Percentiles rank a stretch among this genome's conserved stretches.
These are phyloP conservation scores for Sander vitreus DNA, from an alignment of 2,113 vertebrate genomes.

Conservation along the genomic window DNA sequence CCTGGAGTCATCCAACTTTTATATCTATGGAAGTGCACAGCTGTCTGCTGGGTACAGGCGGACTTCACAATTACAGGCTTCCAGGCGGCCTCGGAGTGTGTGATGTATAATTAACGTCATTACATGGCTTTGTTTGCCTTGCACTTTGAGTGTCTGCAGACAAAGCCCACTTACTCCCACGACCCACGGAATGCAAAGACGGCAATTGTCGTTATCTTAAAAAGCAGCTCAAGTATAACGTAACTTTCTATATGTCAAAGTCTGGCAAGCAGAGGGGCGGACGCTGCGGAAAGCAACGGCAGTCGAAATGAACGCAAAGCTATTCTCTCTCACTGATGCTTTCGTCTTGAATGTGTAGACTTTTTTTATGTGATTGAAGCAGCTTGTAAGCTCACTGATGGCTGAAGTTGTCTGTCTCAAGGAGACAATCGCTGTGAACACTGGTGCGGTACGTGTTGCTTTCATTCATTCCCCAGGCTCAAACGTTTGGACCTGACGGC, in stretches of 20 bases:
- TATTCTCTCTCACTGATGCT: not conserved
- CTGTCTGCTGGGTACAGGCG: slow-evolving; percentile 19
- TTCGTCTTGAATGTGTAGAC: not conserved
- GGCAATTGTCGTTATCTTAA: slow-evolving; percentile 12
- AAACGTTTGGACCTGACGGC: no score
- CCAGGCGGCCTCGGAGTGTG: slow-evolving; percentile 25
- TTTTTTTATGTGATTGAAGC: not conserved
- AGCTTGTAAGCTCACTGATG: not conserved
- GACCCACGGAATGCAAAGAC: not conserved
- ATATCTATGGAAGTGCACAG: slow-evolving; percentile 25
- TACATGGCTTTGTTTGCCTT: slow-evolving; percentile 42
- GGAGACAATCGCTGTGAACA: not conserved
- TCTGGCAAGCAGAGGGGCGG: not conserved
- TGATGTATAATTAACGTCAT: slow-evolving; percentile 67
- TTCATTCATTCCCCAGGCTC: no score
- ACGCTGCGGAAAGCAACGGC: not conserved
- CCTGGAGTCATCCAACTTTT: slow-evolving; percentile 42
- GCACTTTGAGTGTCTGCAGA: slow-evolving; percentile 18
- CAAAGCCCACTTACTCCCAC: slow-evolving; percentile 28
- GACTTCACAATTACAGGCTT: slow-evolving; percentile 35
- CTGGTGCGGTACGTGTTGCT: not conserved
- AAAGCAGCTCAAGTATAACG: slow-evolving; percentile 3
- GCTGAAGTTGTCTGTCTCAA: not conserved
- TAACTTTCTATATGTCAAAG: slow-evolving; percentile 12
- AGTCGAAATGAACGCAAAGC: not conserved